phyloP scores from a whole-genome alignment of 37 sponge, comb jelly and placozoan genomes.

The Diacarnus erythraeanus region DNA sequence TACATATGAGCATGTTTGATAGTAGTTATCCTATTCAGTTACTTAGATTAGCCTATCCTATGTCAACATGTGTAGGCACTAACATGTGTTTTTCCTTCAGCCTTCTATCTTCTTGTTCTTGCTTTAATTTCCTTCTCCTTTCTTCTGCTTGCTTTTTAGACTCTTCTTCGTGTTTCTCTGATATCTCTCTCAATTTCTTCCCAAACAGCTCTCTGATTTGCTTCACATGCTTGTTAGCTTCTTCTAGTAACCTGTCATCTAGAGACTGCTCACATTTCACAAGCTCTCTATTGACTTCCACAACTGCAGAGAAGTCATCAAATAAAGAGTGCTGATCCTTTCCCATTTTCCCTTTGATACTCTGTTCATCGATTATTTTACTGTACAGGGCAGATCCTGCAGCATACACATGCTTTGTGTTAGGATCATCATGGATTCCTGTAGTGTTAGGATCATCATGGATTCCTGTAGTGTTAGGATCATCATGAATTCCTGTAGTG shows the following conservation, averaged over 20 bases:
- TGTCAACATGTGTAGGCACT: neutral
- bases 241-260: constrained; percentile 15
- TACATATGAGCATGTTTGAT: no score
- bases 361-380: no score
- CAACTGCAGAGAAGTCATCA: constrained; percentile 12
- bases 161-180: neutral
- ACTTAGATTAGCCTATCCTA: neutral
- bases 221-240: neutral
- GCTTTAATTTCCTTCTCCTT: neutral
- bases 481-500: no score
- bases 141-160: neutral
- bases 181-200: neutral
- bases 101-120: neutral
- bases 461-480: no score
- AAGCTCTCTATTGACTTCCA: neutral
- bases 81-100: neutral
- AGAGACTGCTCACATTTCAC: constrained; percentile 10
- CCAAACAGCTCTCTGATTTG: neutral
- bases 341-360: neutral
- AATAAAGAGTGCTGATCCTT: neutral
- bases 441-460: neutral
- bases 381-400: no score
- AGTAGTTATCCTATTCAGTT: no score
- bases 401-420: no score
- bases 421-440: no score